Percentiles rank a stretch among this genome's conserved stretches.
Conservation (phyloP, 2,797 vertebrate species). For the Clarias pachynema region DNA sequence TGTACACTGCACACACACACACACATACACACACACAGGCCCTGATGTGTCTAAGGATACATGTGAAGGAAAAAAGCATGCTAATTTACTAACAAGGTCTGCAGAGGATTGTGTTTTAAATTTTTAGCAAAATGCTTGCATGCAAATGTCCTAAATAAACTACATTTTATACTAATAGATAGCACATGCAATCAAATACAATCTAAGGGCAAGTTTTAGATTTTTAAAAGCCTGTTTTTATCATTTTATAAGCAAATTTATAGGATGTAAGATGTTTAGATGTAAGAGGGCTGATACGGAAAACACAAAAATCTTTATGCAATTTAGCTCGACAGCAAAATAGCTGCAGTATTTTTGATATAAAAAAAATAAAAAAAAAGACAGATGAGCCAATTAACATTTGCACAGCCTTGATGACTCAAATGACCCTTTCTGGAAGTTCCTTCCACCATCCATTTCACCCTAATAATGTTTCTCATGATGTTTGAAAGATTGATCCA, state of each 20-base stretch:
- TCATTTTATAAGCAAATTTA: background rate
- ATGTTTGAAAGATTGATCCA: background rate
- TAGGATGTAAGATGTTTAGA: too few relatives aligned
- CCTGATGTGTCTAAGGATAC: background rate
- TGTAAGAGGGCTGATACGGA: background rate
- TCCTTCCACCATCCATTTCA: background rate
- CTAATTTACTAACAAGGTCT: background rate
- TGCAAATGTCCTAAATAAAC: background rate
- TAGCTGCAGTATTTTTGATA: background rate
- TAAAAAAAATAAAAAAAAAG: background rate
- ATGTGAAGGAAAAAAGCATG: background rate
- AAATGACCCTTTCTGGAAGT: background rate
- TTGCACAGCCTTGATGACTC: background rate
- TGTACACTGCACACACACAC: background rate
- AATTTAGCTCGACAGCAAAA: background rate
- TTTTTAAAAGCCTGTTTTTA: background rate
- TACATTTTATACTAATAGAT: background rate
- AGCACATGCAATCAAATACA: background rate
- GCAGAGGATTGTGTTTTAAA: background rate
- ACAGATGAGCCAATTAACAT: background rate
- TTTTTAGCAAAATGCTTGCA: background rate
- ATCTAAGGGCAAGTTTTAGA: background rate
- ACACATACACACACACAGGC: background rate
- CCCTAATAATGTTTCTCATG: background rate
- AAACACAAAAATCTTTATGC: background rate